A percentile compares a stretch with the other conserved stretches of the same genome.
Evolutionary conservation across 2,797 vertebrate species (phyloP).

Genomic region (Notolabrus celidotus): DNA sequence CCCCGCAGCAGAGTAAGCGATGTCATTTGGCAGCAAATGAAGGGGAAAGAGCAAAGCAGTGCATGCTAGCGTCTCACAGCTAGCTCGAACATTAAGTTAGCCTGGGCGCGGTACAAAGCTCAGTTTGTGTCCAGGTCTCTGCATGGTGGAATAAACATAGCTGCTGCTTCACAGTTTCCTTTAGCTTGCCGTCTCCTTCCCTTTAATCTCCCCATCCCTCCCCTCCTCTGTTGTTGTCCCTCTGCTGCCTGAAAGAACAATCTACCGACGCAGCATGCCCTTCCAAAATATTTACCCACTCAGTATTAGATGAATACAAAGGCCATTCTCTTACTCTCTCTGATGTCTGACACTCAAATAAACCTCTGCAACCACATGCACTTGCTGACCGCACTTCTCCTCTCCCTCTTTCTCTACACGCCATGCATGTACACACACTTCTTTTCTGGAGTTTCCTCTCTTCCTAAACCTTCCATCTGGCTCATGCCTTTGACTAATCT

Average conservation of each 20-base stretch:
- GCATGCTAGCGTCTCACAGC: conserved; percentile 62
- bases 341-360: conserved; percentile 69
- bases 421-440: conserved; percentile 18
- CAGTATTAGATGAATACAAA: conserved; percentile 72
- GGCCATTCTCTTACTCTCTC: conserved; percentile 66
- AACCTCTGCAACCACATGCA: conserved; percentile 38
- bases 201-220: conserved; percentile 46
- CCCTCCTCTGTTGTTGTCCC: conserved; percentile 43
- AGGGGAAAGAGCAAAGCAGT: conserved; percentile 74
- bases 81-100: conserved; percentile 58
- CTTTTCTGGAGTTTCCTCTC: conserved; percentile 45
- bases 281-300: conserved; percentile 81
- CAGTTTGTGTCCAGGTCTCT: conserved; percentile 66
- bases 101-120: conserved; percentile 68
- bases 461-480: conserved; percentile 40
- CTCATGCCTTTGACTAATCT: conserved; percentile 49
- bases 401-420: neutral
- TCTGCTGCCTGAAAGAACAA: conserved; percentile 72
- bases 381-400: conserved; percentile 32
- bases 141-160: conserved; percentile 66
- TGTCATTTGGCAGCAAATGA: conserved; percentile 83
- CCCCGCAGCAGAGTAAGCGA: conserved; percentile 62
- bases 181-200: conserved; percentile 39
- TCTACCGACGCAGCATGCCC: conserved; percentile 67
- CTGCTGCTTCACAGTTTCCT: conserved; percentile 61